Conservation (phyloP, 2,888 invertebrate genomes). For the Tinea semifulvella region DNA sequence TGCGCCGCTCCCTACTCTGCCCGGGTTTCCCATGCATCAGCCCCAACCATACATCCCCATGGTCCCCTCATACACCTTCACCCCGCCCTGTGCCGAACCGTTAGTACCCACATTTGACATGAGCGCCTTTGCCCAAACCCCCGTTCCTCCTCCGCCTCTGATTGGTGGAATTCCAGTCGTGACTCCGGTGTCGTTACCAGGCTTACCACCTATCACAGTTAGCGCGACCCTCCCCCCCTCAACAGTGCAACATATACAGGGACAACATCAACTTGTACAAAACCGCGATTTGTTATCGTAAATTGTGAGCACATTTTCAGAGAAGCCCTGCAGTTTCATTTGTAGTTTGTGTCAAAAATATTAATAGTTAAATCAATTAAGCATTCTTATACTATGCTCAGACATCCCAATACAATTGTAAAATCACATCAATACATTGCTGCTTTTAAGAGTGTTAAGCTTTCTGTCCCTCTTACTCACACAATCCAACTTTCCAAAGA, state of each 20-base stretch:
- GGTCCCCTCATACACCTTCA: constrained; percentile 50
- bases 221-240: constrained; percentile 74
- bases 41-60: constrained; percentile 63
- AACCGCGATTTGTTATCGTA: constrained; percentile 55
- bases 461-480: too few species aligned
- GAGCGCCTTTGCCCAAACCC: constrained; percentile 42
- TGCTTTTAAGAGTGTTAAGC: too few species aligned
- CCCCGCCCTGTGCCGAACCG: constrained; percentile 3
- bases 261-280: constrained; percentile 46
- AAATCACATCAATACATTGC: too few species aligned
- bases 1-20: constrained; percentile 57
- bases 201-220: constrained; percentile 83
- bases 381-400: too few species aligned
- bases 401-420: too few species aligned
- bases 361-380: too few species aligned
- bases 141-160: constrained; percentile 40
- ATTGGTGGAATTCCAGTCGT: constrained; percentile 59
- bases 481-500: too few species aligned
- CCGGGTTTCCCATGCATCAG: constrained; percentile 62
- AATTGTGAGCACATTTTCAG: too few species aligned
- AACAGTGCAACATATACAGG: constrained; percentile 64
- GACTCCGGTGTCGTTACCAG: constrained; percentile 76
- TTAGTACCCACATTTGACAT: constrained; percentile 53
- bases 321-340: too few species aligned
- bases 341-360: too few species aligned